Evolutionary conservation across 2,888 invertebrate genomes (phyloP).

Genomic region (Fragum sueziense): DNA sequence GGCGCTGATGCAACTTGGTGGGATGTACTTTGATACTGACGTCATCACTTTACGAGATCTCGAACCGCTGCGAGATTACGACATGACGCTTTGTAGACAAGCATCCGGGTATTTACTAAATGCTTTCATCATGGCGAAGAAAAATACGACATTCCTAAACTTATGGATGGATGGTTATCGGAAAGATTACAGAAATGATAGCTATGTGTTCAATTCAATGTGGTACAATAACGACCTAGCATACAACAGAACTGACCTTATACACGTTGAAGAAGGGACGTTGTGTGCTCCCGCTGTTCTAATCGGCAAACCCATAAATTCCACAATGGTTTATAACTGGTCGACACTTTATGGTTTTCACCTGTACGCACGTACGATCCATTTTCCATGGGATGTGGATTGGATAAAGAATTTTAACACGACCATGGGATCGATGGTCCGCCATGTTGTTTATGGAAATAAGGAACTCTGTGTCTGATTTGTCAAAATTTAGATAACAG

Average conservation of each 20-base stretch:
- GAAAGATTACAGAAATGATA: conserved; percentile 11
- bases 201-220: conserved; percentile 20
- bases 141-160: conserved; percentile 18
- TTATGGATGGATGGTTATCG: conserved; percentile 30
- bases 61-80: conserved; percentile 8
- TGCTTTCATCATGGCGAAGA: conserved; percentile 25
- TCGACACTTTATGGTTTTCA: neutral
- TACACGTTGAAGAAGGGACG: conserved; percentile 1
- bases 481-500: no score
- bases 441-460: conserved; percentile 26
- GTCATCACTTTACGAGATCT: conserved; percentile 14
- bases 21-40: conserved; percentile 30
- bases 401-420: conserved; percentile 23
- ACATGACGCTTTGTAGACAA: conserved; percentile 20
- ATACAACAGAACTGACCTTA: neutral
- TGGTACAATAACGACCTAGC: conserved; percentile 12
- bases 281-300: neutral
- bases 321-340: conserved; percentile 7
- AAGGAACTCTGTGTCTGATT: conserved; percentile 30
- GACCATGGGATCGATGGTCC: conserved; percentile 20
- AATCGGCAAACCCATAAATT: conserved; percentile 3
- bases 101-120: conserved; percentile 4
- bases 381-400: conserved; percentile 20
- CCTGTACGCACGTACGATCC: conserved; percentile 10
- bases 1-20: conserved; percentile 19